Conservation (phyloP, 2,888 invertebrate species). For the Hymenopus coronatus region DNA sequence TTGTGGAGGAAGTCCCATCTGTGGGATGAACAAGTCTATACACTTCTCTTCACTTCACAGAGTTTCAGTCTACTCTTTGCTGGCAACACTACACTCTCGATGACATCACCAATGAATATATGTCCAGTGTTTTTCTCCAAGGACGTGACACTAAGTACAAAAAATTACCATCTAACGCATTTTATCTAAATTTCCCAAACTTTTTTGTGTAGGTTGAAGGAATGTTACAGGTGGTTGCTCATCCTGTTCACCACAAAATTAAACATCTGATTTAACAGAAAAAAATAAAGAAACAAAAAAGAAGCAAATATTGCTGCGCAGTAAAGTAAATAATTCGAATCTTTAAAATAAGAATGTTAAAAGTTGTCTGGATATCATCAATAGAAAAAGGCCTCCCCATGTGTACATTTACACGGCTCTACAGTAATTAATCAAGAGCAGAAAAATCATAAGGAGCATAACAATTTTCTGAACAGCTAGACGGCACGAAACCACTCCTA, state of each 20-base stretch:
- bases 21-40: slow-evolving; percentile 26
- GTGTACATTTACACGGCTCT: slow-evolving; percentile 32
- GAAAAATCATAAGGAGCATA: slow-evolving; percentile 35
- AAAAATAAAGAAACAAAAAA: neutral
- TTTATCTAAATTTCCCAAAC: slow-evolving; percentile 29
- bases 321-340: slow-evolving; percentile 27
- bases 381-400: slow-evolving; percentile 31
- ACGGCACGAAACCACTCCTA: slow-evolving; percentile 37
- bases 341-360: slow-evolving; percentile 22
- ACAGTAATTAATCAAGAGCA: slow-evolving; percentile 34
- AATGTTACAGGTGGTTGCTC: slow-evolving; percentile 35
- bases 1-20: slow-evolving; percentile 37
- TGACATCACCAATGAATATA: slow-evolving; percentile 18
- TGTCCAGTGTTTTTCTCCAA: slow-evolving; percentile 16
- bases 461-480: slow-evolving; percentile 35
- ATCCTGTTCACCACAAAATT: slow-evolving; percentile 35
- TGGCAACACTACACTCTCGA: slow-evolving; percentile 2
- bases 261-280: slow-evolving; percentile 31
- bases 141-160: slow-evolving; percentile 24
- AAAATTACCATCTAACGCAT: slow-evolving; percentile 20
- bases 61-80: slow-evolving; percentile 11
- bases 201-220: slow-evolving; percentile 35
- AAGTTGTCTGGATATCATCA: slow-evolving; percentile 29
- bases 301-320: neutral
- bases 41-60: slow-evolving; percentile 5